phyloP scores from a whole-genome alignment of 2,888 invertebrate species.

The Bellardia bayeri region DNA sequence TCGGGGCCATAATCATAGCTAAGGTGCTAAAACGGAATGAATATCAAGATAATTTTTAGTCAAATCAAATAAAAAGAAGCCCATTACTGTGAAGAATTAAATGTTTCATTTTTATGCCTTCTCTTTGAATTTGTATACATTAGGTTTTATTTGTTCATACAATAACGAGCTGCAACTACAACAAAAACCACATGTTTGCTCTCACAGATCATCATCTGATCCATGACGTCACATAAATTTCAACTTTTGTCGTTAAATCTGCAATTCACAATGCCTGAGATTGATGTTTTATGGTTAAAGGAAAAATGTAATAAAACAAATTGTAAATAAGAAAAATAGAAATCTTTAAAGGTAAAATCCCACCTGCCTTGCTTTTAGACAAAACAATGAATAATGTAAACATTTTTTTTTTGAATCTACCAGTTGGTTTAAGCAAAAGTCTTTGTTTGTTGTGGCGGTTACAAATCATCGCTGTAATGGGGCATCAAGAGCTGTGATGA shows the following conservation, averaged over 20 bases:
- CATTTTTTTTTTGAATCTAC: neutral
- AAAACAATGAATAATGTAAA: conserved; percentile 46
- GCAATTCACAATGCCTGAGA: conserved; percentile 29
- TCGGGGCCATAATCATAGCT: no score
- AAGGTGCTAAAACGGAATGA: no score
- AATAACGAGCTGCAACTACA: neutral
- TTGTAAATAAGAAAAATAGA: neutral
- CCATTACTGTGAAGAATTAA: no score
- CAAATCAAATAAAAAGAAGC: no score
- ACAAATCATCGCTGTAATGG: conserved; percentile 53
- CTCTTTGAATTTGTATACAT: neutral
- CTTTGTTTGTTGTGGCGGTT: conserved; percentile 36
- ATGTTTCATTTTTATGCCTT: neutral
- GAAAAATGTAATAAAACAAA: conserved; percentile 8
- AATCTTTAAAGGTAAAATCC: conserved; percentile 30
- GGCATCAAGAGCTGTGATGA: conserved; percentile 2
- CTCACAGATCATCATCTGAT: conserved; percentile 28
- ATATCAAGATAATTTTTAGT: no score
- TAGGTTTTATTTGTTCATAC: neutral
- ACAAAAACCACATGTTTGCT: neutral
- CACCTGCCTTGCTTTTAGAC: conserved; percentile 37
- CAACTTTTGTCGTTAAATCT: conserved; percentile 46
- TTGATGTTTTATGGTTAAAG: conserved; percentile 53
- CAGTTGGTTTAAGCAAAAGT: conserved; percentile 20
- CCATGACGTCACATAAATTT: conserved; percentile 55